phyloP scores from a whole-genome alignment of 2,888 invertebrate genomes.

The Bhutanitis thaidina region DNA sequence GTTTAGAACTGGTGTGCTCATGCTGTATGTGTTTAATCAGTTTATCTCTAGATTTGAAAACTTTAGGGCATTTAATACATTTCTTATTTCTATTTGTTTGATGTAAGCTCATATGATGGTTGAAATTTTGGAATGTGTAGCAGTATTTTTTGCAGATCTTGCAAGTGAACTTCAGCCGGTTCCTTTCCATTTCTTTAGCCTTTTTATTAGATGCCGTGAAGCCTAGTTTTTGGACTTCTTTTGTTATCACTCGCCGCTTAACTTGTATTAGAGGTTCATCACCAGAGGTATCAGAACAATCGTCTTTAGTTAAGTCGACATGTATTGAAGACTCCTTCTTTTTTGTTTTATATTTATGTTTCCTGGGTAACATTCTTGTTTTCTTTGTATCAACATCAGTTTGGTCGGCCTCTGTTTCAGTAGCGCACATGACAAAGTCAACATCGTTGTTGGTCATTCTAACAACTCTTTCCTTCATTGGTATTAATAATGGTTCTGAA shows the following conservation, averaged over 20 bases:
- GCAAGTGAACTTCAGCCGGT: slow-evolving; percentile 44
- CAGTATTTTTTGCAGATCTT: slow-evolving; percentile 56
- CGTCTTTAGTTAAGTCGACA: background rate
- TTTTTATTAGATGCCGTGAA: slow-evolving; percentile 8
- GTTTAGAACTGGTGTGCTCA: slow-evolving; percentile 48
- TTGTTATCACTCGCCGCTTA: slow-evolving; percentile 25
- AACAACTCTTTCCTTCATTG: background rate
- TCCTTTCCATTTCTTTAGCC: slow-evolving; percentile 17
- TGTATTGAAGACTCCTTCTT: background rate
- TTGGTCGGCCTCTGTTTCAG: slow-evolving; percentile 20
- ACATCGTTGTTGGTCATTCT: background rate
- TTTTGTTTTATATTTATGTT: slow-evolving; percentile 28
- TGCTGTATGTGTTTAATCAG: slow-evolving; percentile 42
- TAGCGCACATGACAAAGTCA: slow-evolving; percentile 25
- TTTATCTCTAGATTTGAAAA: slow-evolving; percentile 41
- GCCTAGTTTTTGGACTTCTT: background rate
- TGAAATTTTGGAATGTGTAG: slow-evolving; percentile 60
- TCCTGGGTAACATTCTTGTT: background rate
- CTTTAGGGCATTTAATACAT: slow-evolving; percentile 54
- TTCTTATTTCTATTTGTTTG: slow-evolving; percentile 40
- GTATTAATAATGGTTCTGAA: background rate
- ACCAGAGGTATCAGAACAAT: slow-evolving; percentile 40
- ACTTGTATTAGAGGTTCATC: slow-evolving; percentile 41
- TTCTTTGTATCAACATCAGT: slow-evolving; percentile 19
- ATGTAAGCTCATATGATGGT: slow-evolving; percentile 58